A percentile compares a stretch with the other conserved stretches of the same genome.
Evolutionary conservation across 2,888 invertebrate genomes (phyloP).

Genomic region (Machimus atricapillus): DNA sequence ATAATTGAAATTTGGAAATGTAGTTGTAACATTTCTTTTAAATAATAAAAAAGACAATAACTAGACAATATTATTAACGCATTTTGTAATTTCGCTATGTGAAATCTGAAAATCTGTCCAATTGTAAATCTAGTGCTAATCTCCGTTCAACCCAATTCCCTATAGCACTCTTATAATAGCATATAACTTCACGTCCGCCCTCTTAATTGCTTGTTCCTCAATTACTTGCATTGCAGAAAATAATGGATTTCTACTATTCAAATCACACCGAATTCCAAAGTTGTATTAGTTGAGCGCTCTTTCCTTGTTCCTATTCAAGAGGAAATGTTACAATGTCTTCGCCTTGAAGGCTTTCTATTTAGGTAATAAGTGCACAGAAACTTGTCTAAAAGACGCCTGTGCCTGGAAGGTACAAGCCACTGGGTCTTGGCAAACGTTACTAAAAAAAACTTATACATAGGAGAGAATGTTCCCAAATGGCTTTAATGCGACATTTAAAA

Average conservation of each 20-base stretch:
- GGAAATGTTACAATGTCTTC: background rate
- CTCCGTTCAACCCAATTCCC: no score
- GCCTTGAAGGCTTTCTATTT: background rate
- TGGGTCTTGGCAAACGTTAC: background rate
- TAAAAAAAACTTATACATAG: background rate
- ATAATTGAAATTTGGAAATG: no score
- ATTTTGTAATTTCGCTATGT: no score
- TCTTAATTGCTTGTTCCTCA: background rate
- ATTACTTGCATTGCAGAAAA: background rate
- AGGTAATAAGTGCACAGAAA: conserved; percentile 10
- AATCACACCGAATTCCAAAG: background rate
- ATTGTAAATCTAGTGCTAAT: no score
- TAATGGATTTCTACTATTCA: background rate
- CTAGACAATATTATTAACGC: no score
- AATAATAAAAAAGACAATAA: no score
- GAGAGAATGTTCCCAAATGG: background rate
- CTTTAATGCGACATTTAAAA: conserved; percentile 13
- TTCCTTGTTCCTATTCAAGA: background rate
- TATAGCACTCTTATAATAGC: no score
- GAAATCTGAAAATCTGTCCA: no score
- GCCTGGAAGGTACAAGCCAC: background rate
- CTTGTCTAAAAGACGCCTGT: conserved; percentile 9
- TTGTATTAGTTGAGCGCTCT: background rate
- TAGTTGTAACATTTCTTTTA: no score
- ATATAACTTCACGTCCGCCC: no score